Conservation (phyloP, 1,140 invertebrate genomes). For the Nixonia krombeini region DNA sequence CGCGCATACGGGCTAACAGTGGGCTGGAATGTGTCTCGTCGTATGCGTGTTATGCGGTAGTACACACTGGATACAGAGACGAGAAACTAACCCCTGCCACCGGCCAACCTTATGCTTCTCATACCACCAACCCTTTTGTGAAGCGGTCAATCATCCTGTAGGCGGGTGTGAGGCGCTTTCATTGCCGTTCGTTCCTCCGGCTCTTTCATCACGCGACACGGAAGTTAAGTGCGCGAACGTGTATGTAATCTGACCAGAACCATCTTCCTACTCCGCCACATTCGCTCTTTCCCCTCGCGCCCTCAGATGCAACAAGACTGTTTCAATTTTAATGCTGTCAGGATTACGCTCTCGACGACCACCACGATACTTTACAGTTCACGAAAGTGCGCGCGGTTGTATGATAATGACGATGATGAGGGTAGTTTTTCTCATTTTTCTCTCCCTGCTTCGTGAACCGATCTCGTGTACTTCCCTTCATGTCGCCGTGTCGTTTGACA, state of each 20-base stretch:
- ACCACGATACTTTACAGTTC: no score
- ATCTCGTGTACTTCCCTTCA: no score
- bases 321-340: neutral
- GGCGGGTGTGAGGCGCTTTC: slow-evolving; percentile 14
- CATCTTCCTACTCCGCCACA: slow-evolving; percentile 11
- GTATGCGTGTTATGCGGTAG: neutral
- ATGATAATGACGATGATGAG: no score
- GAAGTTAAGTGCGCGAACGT: slow-evolving; percentile 1
- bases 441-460: no score
- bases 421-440: no score
- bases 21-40: neutral
- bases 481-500: no score
- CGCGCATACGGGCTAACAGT: slow-evolving; percentile 1
- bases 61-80: neutral
- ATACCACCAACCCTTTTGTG: slow-evolving; percentile 29
- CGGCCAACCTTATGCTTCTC: slow-evolving; percentile 21
- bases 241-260: slow-evolving; percentile 29
- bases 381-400: no score
- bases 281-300: neutral
- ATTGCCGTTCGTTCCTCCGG: slow-evolving; percentile 11
- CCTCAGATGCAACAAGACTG: neutral
- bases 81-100: slow-evolving; percentile 4
- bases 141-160: slow-evolving; percentile 54
- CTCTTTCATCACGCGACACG: slow-evolving; percentile 4
- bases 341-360: no score